Evolutionary conservation across 2,797 vertebrate species (phyloP).

Genomic region (Lindbergichthys nudifrons): DNA sequence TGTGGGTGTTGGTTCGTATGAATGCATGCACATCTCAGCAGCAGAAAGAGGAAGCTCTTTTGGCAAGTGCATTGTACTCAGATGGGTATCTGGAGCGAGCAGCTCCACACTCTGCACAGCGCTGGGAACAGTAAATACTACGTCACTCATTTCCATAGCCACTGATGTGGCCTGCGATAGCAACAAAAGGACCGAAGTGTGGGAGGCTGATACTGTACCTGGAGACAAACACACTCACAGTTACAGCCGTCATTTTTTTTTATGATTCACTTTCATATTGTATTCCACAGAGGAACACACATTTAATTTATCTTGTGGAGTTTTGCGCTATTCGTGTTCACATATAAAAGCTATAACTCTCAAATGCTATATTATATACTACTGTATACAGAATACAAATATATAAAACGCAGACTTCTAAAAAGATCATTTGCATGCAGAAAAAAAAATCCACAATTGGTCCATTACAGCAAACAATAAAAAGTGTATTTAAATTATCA

Average conservation of each 20-base stretch:
- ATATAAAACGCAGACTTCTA: not conserved
- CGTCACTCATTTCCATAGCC: conserved; percentile 74
- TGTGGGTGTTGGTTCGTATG: conserved; percentile 18
- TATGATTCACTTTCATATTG: conserved; percentile 45
- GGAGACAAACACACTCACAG: conserved; percentile 52
- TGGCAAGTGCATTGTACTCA: conserved; percentile 44
- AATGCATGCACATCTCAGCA: conserved; percentile 22
- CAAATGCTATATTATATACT: not conserved
- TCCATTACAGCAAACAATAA: not conserved
- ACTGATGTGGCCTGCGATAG: conserved; percentile 70
- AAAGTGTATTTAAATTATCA: not conserved
- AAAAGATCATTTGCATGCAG: not conserved
- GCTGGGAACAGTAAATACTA: conserved; percentile 40
- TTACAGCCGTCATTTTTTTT: conserved; percentile 26
- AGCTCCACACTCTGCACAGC: conserved; percentile 7
- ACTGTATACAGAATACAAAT: not conserved
- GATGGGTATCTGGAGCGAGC: conserved; percentile 65
- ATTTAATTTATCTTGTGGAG: conserved; percentile 3
- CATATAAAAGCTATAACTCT: not conserved
- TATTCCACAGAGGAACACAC: conserved; percentile 3
- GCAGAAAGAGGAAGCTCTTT: conserved; percentile 55
- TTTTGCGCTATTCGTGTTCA: not conserved
- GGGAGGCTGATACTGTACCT: conserved; percentile 60
- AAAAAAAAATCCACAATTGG: not conserved
- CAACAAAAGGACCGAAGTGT: conserved; percentile 38